Percentiles rank a stretch among this genome's conserved stretches.
Evolutionary conservation across 2,113 vertebrate genomes (phyloP).

Genomic region (Maccullochella peelii): DNA sequence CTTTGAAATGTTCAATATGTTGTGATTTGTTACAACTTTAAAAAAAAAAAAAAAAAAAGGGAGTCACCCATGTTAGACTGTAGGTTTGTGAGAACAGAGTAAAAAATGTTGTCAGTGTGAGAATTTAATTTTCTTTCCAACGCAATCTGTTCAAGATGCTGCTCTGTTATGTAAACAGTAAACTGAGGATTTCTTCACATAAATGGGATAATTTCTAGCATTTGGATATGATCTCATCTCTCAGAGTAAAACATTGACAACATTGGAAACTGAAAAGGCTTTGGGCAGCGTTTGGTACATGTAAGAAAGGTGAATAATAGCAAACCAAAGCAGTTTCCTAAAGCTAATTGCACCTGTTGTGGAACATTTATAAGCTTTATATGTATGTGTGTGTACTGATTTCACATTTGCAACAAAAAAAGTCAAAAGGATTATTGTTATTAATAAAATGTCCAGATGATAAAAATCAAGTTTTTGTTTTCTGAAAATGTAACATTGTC

Average conservation of each 20-base stretch:
- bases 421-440: conserved; percentile 11
- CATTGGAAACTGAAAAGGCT: conserved; percentile 35
- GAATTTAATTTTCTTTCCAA: conserved; percentile 4
- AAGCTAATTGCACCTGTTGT: conserved; percentile 45
- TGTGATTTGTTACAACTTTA: conserved; percentile 15
- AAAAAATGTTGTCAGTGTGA: conserved; percentile 10
- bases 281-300: conserved; percentile 1
- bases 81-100: conserved; percentile 31
- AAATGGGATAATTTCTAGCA: conserved; percentile 22
- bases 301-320: conserved; percentile 32
- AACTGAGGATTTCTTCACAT: conserved; percentile 16
- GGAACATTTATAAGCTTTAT: conserved; percentile 37
- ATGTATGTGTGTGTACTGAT: conserved; percentile 32
- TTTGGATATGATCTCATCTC: conserved; percentile 21
- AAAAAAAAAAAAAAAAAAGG: neutral
- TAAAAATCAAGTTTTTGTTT: neutral
- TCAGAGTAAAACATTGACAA: neutral
- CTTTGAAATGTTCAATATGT: conserved; percentile 26
- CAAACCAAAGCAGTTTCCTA: conserved; percentile 61
- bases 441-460: conserved; percentile 56
- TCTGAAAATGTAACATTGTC: too few relatives aligned
- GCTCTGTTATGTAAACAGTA: conserved; percentile 8
- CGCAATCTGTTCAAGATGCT: neutral
- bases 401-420: conserved; percentile 26
- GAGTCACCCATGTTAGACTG: neutral